Evolutionary conservation across 64 coral and sea anemone genomes (phyloP), one percentile per base, ranked within the genome.

Genomic region (Dendronephthya gigantea): DNA sequence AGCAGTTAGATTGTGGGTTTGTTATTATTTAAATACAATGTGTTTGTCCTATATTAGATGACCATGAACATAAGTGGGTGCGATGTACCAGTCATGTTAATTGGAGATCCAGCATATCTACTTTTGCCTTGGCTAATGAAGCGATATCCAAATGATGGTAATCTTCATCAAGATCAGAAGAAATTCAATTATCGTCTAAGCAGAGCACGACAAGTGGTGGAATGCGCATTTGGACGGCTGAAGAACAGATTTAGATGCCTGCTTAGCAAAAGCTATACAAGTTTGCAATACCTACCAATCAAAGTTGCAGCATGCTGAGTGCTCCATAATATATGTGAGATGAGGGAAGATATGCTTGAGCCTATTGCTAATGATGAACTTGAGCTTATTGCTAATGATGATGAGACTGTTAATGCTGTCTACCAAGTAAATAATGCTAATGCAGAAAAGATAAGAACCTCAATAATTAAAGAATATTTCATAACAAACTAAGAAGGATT

Each of bases 241-340:
- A 38, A 32, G 29, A 38, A 38, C n/a, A 75, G 69, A 38, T 75
- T 17, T 16, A 75, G 69, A 75, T 75, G 69, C n/a, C 69, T 75
- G 9, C 12, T 75, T 2, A 31, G 25, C 29, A 75, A 75, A 34
- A 75, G 30, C 25, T 32, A 75, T 7, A 75, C 69, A 75, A 35
- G 35, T 38, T 75, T 75, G 30, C 10, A 29, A 9, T 75, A 75
- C 69, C 25, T 75, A 4, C 69, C 69, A 75, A 14, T 30, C 6
- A 75, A 75, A 75, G 69, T 75, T 75, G 69, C 69, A 31, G 35
- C 69, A 75, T 75, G 69, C 30, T 75, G 69, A 23, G n/a, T 75
- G 9, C 25, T 75, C 2, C 69, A 75, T 34, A 75, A 75, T 75
- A 32, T 75, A 25, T 75, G 69, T 4, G 69, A 75, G 35, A 34